These are phyloP conservation scores for Orthosia cruda DNA, from an alignment of 2,888 invertebrate species.

Conservation along the genomic window DNA sequence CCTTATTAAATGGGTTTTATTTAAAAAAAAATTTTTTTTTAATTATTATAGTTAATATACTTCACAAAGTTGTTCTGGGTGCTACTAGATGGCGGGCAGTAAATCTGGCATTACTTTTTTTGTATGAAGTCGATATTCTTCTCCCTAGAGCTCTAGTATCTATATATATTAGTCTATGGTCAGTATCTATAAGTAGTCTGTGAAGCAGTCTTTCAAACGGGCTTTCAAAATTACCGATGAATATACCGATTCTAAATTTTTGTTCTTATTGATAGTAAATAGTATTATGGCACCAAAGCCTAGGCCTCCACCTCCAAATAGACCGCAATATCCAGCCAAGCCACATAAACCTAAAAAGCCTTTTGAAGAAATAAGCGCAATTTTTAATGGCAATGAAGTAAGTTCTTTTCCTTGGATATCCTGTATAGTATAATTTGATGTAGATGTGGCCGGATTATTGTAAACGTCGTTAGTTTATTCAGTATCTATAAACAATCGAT, in stretches of 20 bases:
- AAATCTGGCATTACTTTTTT: too few relatives aligned
- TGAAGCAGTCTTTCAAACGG: conserved; percentile 19
- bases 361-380: conserved; percentile 93
- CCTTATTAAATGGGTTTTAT: too few relatives aligned
- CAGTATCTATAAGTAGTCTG: neutral
- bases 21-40: too few relatives aligned
- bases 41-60: too few relatives aligned
- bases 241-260: conserved; percentile 35
- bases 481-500: too few relatives aligned
- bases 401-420: neutral
- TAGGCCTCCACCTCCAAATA: neutral
- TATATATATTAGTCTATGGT: too few relatives aligned
- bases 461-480: too few relatives aligned
- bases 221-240: conserved; percentile 39
- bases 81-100: too few relatives aligned
- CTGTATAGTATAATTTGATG: neutral
- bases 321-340: neutral
- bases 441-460: too few relatives aligned
- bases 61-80: too few relatives aligned
- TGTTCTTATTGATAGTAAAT: neutral
- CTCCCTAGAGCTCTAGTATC: too few relatives aligned
- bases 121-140: too few relatives aligned
- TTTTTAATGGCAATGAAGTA: conserved; percentile 93
- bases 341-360: conserved; percentile 73
- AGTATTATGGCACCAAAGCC: neutral